These are phyloP conservation scores for Palythoa heliodiscus DNA, from an alignment of 92 coral and sea anemone genomes.

Conservation along the genomic window DNA sequence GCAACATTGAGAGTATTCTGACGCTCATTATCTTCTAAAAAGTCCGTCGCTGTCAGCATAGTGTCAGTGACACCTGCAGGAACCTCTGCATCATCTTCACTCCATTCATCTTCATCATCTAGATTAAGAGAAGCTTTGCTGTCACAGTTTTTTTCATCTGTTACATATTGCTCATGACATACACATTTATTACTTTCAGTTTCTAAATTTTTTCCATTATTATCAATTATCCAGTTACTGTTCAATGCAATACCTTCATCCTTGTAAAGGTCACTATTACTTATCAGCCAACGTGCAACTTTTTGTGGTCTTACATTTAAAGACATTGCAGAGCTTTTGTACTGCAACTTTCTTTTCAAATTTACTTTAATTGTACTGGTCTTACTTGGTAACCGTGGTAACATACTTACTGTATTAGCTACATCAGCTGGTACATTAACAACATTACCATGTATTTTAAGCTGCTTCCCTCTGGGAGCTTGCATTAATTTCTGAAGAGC, in stretches of 20 bases:
- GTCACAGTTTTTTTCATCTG: neutral
- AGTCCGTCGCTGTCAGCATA: neutral
- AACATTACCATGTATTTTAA: too few relatives aligned
- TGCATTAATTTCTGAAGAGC: too few relatives aligned
- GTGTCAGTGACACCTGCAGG: neutral
- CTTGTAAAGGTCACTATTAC: neutral
- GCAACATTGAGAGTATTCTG: neutral
- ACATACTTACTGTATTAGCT: neutral
- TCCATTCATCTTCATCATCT: neutral
- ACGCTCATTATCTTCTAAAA: neutral
- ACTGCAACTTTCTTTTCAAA: too few relatives aligned
- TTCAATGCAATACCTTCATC: neutral
- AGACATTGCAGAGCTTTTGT: neutral
- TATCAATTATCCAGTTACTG: neutral
- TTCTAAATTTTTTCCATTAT: neutral
- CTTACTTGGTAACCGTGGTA: neutral
- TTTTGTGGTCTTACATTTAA: neutral
- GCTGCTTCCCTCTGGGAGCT: neutral
- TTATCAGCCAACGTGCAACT: neutral
- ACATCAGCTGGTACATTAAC: neutral
- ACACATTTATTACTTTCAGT: neutral
- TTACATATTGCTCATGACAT: neutral
- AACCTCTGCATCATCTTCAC: neutral
- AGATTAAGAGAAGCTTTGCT: neutral
- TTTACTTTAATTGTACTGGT: neutral